A percentile compares a stretch with the other conserved stretches of the same genome.
Conservation (phyloP, 2,113 vertebrate genomes). For the Coptodon rendalli region DNA sequence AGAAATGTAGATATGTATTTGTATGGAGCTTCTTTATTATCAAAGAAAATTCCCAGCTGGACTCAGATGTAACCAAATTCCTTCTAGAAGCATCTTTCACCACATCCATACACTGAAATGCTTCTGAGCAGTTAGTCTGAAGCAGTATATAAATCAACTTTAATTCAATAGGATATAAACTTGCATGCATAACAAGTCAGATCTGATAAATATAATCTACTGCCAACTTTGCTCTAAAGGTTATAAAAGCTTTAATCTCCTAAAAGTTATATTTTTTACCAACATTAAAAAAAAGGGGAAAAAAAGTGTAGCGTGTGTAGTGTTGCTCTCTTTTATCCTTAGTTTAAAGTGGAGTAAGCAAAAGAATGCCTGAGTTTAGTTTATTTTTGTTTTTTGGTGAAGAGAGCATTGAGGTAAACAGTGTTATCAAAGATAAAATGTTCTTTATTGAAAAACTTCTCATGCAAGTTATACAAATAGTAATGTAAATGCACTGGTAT, state of each 20-base stretch:
- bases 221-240: not conserved
- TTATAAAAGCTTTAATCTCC: not conserved
- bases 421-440: not conserved
- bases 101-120: not conserved
- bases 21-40: not conserved
- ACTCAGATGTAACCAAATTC: not conserved
- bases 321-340: not conserved
- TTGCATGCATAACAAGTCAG: not conserved
- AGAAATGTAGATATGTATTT: not conserved
- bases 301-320: not conserved
- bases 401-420: constrained; percentile 4
- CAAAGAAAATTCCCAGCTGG: not conserved
- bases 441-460: constrained; percentile 4
- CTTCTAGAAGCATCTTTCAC: not conserved
- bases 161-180: not conserved
- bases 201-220: not conserved
- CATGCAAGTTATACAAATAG: constrained; percentile 9
- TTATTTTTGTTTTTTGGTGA: constrained; percentile 58
- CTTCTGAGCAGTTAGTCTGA: not conserved
- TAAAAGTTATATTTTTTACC: not conserved
- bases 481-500: not conserved
- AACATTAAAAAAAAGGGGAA: rapidly evolving
- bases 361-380: not conserved
- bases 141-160: not conserved
- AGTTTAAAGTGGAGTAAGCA: not conserved